These are phyloP conservation scores for Argyrosomus regius DNA, from an alignment of 2,797 vertebrate species.

Conservation along the genomic window DNA sequence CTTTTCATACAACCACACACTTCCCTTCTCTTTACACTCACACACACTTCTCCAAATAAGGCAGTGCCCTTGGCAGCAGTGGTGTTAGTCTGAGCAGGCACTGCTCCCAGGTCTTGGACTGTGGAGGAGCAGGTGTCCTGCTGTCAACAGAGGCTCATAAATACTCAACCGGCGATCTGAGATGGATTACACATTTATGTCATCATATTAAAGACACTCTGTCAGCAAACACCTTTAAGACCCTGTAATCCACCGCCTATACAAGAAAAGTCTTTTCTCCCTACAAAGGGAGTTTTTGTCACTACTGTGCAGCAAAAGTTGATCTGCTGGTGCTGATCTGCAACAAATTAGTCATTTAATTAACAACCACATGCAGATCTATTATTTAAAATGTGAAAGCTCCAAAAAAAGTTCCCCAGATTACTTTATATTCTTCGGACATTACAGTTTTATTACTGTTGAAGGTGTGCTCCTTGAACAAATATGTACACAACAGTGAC, in stretches of 20 bases:
- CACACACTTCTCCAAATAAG: conserved; percentile 59
- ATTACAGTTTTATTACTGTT: conserved; percentile 33
- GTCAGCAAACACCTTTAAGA: conserved; percentile 69
- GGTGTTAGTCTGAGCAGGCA: conserved; percentile 38
- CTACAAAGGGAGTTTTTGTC: conserved; percentile 1
- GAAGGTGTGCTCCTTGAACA: conserved; percentile 46
- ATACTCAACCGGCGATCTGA: conserved; percentile 52
- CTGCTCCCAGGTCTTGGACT: conserved; percentile 49
- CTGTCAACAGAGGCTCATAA: conserved; percentile 76
- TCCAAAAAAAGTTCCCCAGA: background rate
- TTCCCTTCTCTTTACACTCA: background rate
- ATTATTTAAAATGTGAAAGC: background rate
- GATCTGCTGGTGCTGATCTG: conserved; percentile 30
- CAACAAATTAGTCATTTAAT: conserved; percentile 32
- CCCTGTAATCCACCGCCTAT: conserved; percentile 31
- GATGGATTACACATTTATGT: conserved; percentile 64
- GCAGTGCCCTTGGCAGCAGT: conserved; percentile 51
- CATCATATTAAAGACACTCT: conserved; percentile 69
- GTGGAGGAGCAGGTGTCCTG: conserved; percentile 67
- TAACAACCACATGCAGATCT: conserved; percentile 31
- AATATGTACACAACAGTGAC: conserved; percentile 69
- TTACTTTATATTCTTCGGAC: background rate
- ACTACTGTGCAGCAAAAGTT: background rate
- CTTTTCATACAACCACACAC: conserved; percentile 33
- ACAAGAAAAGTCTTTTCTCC: conserved; percentile 33